Evolutionary conservation across 1,140 invertebrate genomes (phyloP).

Genomic region (Daktulosphaira vitifoliae): DNA sequence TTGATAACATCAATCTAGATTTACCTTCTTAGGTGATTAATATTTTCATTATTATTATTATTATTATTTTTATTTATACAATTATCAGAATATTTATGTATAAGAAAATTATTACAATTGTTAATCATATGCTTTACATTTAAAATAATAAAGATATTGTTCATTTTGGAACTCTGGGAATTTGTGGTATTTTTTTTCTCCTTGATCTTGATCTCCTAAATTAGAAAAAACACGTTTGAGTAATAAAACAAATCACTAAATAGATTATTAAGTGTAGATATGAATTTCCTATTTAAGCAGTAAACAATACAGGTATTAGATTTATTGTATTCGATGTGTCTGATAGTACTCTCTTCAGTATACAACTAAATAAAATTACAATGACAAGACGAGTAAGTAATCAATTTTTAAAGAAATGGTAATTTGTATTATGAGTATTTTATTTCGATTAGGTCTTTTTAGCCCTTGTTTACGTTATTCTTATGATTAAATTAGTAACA

Average conservation of each 20-base stretch:
- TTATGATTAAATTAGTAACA: neutral
- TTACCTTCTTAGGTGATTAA: neutral
- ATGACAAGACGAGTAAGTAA: constrained; percentile 9
- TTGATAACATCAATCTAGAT: neutral
- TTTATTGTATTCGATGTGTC: neutral
- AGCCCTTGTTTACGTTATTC: neutral
- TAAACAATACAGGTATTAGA: neutral
- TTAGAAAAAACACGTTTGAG: constrained; percentile 6
- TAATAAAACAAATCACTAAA: neutral
- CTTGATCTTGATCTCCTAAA: neutral
- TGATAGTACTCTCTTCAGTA: neutral
- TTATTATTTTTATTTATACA: constrained; percentile 14
- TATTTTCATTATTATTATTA: constrained; percentile 13
- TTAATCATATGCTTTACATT: constrained; percentile 3
- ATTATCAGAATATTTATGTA: neutral
- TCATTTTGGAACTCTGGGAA: neutral
- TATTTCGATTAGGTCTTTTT: neutral
- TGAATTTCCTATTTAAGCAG: no score
- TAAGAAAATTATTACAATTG: neutral
- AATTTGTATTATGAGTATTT: neutral
- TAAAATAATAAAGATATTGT: constrained; percentile 20
- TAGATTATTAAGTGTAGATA: no score
- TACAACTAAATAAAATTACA: neutral
- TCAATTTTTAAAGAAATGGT: neutral
- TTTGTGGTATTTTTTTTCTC: constrained; percentile 1